phyloP scores from a whole-genome alignment of 2,797 vertebrate species.

The Trachops cirrhosus region DNA sequence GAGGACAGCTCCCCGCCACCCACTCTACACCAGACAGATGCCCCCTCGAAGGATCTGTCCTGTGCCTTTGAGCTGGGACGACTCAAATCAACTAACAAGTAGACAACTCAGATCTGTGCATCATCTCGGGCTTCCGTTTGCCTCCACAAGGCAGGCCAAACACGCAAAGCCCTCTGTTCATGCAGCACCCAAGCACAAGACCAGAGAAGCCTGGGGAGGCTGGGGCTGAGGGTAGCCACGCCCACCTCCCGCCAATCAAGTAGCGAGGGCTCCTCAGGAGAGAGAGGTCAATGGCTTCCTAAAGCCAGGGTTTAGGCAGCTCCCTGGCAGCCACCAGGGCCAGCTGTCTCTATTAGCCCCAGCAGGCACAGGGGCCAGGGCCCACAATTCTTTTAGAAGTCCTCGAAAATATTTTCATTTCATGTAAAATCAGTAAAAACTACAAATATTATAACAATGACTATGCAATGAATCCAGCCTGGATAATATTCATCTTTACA shows the following conservation, averaged over 20 bases:
- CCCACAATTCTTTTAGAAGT: background rate
- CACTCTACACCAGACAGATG: background rate
- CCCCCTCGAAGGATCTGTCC: background rate
- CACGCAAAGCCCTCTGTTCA: background rate
- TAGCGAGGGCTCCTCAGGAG: background rate
- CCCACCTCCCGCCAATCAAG: background rate
- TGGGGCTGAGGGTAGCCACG: background rate
- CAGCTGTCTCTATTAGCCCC: background rate
- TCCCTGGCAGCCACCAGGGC: background rate
- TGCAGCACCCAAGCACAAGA: accelerated
- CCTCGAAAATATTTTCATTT: background rate
- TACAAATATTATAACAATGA: background rate
- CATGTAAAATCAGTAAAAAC: background rate
- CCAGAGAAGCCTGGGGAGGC: background rate
- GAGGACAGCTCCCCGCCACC: too few relatives aligned
- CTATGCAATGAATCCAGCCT: background rate
- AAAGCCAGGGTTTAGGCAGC: too few relatives aligned
- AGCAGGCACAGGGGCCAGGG: background rate
- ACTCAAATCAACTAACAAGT: background rate
- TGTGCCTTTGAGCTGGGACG: background rate
- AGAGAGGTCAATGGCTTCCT: background rate
- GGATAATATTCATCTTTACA: background rate
- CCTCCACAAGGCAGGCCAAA: background rate
- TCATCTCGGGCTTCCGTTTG: background rate
- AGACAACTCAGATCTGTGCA: background rate